Base-by-base conservation (phyloP, 2,797 vertebrate genomes). In the Gallinago solitaria region DNA sequence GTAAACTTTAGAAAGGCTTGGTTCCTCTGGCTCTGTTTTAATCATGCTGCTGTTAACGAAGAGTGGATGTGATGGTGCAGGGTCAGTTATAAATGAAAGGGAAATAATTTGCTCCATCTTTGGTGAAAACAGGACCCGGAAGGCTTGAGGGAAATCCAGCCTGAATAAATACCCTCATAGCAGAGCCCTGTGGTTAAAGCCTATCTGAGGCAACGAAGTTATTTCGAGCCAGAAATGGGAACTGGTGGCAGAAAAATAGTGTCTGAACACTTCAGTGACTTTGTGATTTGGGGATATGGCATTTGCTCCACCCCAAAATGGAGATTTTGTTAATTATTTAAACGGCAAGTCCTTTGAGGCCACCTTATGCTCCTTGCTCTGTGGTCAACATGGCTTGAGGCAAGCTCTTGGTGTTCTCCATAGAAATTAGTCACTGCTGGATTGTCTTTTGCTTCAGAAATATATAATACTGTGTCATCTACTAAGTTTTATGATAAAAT, bases 361-460 rank as follows among this genome's bases (percentile, higher is more conserved):
- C 50, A 25, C 41, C 18, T 48, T 18, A 20, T 1, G 5, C 57
- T 78, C 10, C 85, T 68, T 5, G 2, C 37, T n/a, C 35, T 0
- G 0, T 9, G 75, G 63, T 48, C 51, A 67, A 0, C 1, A 0
- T 14, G 75, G 84, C 61, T 53, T 35, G n/a, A 57, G 80, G 53
- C 20, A 41, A 33, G 39, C 24, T 63, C 51, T 53, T 23, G 81
- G 37, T 21, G 6, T 24, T 30, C 68, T 53, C 17, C 21, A 1
- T 3, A 14, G 71, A 15, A 43, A 39, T 33, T 27, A 37, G 28
- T 69, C 61, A 16, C 61, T 35, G 59, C 37, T 74, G 47, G 43
- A 2, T 45, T 51, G 16, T 16, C 47, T n/a, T 13, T 45, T 63
- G 23, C 79, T 71, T 83, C 70, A 70, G 59, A 51, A 92, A 65